Percentiles rank a stretch among this genome's conserved stretches.
phyloP scores from a whole-genome alignment of 2,113 vertebrate species.

The Pomatorhinus ruficollis region DNA sequence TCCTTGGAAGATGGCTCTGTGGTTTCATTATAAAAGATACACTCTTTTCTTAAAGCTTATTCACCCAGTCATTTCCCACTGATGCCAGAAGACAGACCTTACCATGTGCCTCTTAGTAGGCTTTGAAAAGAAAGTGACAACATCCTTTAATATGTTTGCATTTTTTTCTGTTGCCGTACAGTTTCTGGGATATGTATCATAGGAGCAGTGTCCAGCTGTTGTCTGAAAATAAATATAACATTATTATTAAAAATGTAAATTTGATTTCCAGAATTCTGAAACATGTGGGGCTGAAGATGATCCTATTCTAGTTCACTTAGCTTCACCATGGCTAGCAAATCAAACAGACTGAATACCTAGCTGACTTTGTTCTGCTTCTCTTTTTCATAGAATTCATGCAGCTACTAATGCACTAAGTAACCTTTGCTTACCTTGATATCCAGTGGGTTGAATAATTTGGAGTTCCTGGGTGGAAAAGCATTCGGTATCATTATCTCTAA shows the following conservation, averaged over 20 bases:
- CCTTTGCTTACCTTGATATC: constrained; percentile 84
- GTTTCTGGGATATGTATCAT: constrained; percentile 68
- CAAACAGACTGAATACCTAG: neutral
- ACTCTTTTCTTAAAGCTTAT: neutral
- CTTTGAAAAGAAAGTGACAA: constrained; percentile 84
- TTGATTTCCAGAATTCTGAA: neutral
- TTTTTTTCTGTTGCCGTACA: constrained; percentile 70
- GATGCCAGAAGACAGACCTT: constrained; percentile 33
- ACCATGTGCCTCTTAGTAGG: constrained; percentile 84
- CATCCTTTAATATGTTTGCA: constrained; percentile 69
- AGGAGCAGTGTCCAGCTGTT: constrained; percentile 81
- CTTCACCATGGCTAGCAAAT: neutral
- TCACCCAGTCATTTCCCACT: neutral
- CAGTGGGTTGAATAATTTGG: constrained; percentile 82
- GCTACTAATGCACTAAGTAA: neutral
- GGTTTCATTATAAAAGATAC: neutral
- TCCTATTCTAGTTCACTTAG: neutral
- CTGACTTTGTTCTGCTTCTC: neutral
- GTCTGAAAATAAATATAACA: constrained; percentile 73
- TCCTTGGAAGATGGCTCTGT: neutral
- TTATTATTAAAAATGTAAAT: neutral
- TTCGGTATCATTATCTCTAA: constrained; percentile 85
- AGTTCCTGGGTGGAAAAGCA: constrained; percentile 74
- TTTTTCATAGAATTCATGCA: neutral
- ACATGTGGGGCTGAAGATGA: neutral